These are phyloP conservation scores for Drosophila oshimai DNA, from an alignment of 1,140 invertebrate species.

Conservation along the genomic window DNA sequence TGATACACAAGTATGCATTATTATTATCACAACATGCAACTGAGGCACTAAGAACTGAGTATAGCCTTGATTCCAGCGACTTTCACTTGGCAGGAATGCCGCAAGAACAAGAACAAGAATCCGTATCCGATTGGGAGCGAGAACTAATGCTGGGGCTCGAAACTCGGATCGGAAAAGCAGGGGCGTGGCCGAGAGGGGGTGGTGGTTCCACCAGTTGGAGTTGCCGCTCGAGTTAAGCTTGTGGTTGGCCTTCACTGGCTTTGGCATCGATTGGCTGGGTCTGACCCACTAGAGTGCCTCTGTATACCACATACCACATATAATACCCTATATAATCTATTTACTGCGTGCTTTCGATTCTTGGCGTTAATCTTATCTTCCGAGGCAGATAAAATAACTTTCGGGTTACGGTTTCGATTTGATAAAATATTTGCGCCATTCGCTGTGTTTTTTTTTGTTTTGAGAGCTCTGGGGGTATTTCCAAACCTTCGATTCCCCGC, in stretches of 20 bases:
- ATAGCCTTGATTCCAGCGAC: slow-evolving; percentile 53
- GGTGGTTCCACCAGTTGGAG: slow-evolving; percentile 17
- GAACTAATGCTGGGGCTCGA: neutral
- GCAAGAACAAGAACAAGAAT: slow-evolving; percentile 31
- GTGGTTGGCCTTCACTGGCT: slow-evolving; percentile 32
- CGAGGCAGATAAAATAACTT: slow-evolving; percentile 38
- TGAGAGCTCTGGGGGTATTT: neutral
- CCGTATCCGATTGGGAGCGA: slow-evolving; percentile 20
- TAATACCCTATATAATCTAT: neutral
- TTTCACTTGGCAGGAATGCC: slow-evolving; percentile 65
- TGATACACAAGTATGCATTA: too few relatives aligned
- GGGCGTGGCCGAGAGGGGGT: slow-evolving; percentile 1
- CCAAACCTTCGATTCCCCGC: neutral
- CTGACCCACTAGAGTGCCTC: slow-evolving; percentile 19
- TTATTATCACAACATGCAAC: neutral
- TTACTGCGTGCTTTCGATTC: slow-evolving; percentile 6
- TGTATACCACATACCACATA: too few relatives aligned
- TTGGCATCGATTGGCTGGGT: slow-evolving; percentile 23
- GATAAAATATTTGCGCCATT: slow-evolving; percentile 33
- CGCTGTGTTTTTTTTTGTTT: neutral
- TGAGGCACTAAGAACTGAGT: neutral
- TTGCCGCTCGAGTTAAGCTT: slow-evolving; percentile 36
- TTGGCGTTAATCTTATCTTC: slow-evolving; percentile 36
- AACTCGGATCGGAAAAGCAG: neutral
- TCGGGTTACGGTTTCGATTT: slow-evolving; percentile 32